phyloP scores from a whole-genome alignment of 2,888 invertebrate species.

The Coremacera marginata region DNA sequence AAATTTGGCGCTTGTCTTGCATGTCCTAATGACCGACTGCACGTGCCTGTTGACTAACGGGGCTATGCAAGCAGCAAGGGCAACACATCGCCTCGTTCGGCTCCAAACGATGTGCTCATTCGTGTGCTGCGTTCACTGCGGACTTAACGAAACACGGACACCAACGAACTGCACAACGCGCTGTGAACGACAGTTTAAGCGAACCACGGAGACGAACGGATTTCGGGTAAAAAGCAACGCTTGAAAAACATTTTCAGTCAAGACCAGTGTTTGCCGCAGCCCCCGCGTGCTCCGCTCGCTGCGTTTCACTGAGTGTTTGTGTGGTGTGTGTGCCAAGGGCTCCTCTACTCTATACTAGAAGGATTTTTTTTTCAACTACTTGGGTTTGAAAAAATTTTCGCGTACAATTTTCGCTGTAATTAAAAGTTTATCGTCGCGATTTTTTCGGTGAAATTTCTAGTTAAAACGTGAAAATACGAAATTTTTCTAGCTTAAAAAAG shows the following conservation, averaged over 20 bases:
- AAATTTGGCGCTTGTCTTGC: constrained; percentile 21
- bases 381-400: background rate
- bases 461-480: background rate
- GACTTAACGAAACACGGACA: constrained; percentile 65
- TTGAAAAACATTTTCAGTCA: constrained; percentile 21
- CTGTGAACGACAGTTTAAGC: constrained; percentile 69
- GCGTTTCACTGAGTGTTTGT: constrained; percentile 6
- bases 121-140: constrained; percentile 4
- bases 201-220: constrained; percentile 70
- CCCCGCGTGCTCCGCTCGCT: constrained; percentile 22
- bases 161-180: constrained; percentile 58
- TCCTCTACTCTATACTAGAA: constrained; percentile 41
- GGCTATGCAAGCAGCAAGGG: background rate
- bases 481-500: background rate
- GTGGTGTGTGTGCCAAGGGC: constrained; percentile 15
- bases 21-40: constrained; percentile 62
- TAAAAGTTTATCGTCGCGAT: too few species aligned
- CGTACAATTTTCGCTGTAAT: too few species aligned
- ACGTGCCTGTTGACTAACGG: background rate
- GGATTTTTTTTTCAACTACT: constrained; percentile 28
- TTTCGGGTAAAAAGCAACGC: constrained; percentile 65
- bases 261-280: constrained; percentile 15
- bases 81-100: constrained; percentile 33
- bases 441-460: background rate
- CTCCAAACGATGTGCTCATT: background rate